phyloP scores from a whole-genome alignment of 1,140 invertebrate species.

The Lepidurus arcticus region DNA sequence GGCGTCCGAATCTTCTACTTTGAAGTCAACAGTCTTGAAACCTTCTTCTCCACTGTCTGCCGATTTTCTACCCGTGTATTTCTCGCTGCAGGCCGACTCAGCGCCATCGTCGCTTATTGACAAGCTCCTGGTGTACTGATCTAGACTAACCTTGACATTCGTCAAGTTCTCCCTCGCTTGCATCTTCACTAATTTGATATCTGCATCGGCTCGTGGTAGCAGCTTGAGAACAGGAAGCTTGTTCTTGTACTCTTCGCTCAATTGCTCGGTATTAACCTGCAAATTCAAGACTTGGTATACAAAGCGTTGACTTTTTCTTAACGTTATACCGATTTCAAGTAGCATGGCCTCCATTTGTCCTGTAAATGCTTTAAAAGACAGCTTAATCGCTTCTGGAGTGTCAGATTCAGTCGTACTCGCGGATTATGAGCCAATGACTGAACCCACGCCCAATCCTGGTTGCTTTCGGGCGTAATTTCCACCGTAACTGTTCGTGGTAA shows the following conservation, averaged over 20 bases:
- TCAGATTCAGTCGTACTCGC: constrained; percentile 63
- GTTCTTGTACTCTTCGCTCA: constrained; percentile 28
- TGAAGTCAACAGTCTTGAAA: background rate
- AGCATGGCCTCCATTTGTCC: constrained; percentile 60
- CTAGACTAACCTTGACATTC: background rate
- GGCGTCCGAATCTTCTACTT: constrained; percentile 6
- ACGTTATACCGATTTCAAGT: background rate
- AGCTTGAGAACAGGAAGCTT: background rate
- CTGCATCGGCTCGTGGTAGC: background rate
- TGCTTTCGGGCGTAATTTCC: constrained; percentile 67
- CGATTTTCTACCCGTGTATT: background rate
- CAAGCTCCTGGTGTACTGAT: constrained; percentile 7
- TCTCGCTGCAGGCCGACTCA: background rate
- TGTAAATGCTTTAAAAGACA: constrained; percentile 69
- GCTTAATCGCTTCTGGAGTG: constrained; percentile 66
- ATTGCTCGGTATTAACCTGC: constrained; percentile 3
- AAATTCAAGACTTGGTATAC: background rate
- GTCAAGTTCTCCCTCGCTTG: background rate
- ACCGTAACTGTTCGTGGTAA: constrained; percentile 72
- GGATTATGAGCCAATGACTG: constrained; percentile 86
- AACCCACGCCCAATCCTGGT: constrained; percentile 72
- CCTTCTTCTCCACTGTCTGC: constrained; percentile 23
- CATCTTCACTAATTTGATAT: background rate
- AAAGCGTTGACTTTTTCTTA: background rate
- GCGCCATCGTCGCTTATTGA: background rate